A percentile compares a stretch with the other conserved stretches of the same genome.
These are phyloP conservation scores for Microtus montanus DNA, from an alignment of 2,113 vertebrate genomes.

Conservation along the genomic window DNA sequence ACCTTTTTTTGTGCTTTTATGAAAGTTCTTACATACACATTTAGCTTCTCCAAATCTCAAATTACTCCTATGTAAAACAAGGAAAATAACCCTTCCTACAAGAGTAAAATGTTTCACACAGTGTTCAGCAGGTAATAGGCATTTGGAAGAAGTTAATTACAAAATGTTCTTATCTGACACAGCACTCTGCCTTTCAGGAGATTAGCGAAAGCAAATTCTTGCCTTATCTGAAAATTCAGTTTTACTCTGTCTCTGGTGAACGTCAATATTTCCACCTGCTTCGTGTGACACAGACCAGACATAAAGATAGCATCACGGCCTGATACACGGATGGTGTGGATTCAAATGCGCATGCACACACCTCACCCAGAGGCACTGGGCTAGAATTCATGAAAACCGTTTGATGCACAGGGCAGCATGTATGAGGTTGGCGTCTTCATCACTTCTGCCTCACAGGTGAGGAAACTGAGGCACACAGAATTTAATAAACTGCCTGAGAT, in stretches of 20 bases:
- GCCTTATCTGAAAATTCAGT: constrained; percentile 32
- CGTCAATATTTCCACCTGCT: constrained; percentile 26
- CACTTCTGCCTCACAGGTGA: background rate
- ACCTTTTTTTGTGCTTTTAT: background rate
- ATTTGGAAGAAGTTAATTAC: background rate
- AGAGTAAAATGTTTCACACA: background rate
- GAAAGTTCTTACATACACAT: background rate
- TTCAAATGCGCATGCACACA: fast-evolving
- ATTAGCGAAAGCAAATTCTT: constrained; percentile 37
- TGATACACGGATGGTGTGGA: background rate
- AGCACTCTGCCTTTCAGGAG: background rate
- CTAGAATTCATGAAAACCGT: background rate
- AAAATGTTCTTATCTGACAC: background rate
- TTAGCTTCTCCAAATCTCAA: constrained; percentile 9
- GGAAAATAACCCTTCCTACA: background rate
- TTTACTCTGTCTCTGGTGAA: constrained; percentile 11
- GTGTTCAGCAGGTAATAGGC: background rate
- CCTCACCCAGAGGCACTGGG: background rate
- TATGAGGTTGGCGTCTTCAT: background rate
- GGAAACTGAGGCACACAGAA: background rate
- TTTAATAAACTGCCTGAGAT: background rate
- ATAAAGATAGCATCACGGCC: background rate
- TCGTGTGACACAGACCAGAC: background rate
- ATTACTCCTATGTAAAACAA: background rate
- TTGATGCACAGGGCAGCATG: background rate